Conservation (phyloP, 2,888 invertebrate species). For the Gasteruption jaculator region DNA sequence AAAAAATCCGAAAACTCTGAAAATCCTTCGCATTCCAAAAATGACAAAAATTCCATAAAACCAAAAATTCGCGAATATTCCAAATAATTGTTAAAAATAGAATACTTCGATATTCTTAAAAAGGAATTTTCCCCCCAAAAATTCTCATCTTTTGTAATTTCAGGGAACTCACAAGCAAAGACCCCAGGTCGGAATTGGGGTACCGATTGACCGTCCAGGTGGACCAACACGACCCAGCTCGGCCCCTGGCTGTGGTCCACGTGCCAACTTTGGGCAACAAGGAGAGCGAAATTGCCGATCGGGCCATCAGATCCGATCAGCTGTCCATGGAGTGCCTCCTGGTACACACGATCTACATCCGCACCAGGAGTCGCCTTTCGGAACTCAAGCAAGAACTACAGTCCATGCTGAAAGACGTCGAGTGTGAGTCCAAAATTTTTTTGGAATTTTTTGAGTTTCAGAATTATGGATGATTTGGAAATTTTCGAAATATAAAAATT, state of each 20-base stretch:
- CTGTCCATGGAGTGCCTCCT: constrained; percentile 93
- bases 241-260: constrained; percentile 69
- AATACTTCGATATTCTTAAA: no score
- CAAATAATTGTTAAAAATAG: no score
- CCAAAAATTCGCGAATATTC: no score
- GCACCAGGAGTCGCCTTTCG: constrained; percentile 77
- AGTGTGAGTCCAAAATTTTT: constrained; percentile 56
- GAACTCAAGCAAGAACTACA: constrained; percentile 78
- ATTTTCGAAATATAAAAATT: constrained; percentile 3
- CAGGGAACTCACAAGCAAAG: constrained; percentile 60
- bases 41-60: no score
- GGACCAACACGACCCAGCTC: constrained; percentile 74
- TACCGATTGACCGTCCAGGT: constrained; percentile 87
- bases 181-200: constrained; percentile 79
- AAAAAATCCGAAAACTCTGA: no score
- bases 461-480: constrained; percentile 6
- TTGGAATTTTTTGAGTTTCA: neutral
- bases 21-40: no score
- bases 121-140: no score
- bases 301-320: constrained; percentile 82
- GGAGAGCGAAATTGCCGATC: constrained; percentile 67
- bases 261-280: constrained; percentile 66
- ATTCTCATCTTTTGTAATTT: constrained; percentile 19
- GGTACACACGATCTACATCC: constrained; percentile 91
- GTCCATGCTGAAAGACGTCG: constrained; percentile 66